Percentiles rank a stretch among this genome's conserved stretches.
Evolutionary conservation across 1,140 invertebrate species (phyloP).

Genomic region (Littorina saxatilis): DNA sequence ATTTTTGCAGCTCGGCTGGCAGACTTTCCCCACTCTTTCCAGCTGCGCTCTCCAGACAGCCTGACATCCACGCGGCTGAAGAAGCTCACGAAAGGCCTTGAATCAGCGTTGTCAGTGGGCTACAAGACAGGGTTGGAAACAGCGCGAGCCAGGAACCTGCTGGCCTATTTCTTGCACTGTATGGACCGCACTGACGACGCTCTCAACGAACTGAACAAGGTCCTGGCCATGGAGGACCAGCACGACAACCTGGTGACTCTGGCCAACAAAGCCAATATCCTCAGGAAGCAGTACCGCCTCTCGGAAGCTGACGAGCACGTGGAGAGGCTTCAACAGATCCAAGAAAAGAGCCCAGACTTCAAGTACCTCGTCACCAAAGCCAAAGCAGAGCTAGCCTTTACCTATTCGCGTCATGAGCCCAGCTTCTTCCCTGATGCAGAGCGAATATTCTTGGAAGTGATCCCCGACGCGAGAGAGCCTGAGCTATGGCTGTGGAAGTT

Average conservation of each 20-base stretch:
- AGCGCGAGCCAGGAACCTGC: background rate
- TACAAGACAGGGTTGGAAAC: background rate
- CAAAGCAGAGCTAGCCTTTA: slow-evolving; percentile 33
- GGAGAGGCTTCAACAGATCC: background rate
- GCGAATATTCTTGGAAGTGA: background rate
- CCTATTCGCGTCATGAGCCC: slow-evolving; percentile 6
- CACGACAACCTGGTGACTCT: background rate
- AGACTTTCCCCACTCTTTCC: slow-evolving; percentile 21
- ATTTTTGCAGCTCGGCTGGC: background rate
- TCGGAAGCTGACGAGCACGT: background rate
- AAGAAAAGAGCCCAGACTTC: background rate
- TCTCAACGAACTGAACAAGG: background rate
- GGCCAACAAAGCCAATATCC: slow-evolving; percentile 9
- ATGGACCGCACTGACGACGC: background rate
- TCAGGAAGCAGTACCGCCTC: background rate
- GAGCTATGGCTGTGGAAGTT: slow-evolving; percentile 23
- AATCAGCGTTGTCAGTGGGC: background rate
- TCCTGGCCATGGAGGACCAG: background rate
- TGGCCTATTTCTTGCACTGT: background rate
- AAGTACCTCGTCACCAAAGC: background rate
- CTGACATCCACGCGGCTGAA: background rate
- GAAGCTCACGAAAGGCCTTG: background rate
- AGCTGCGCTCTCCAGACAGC: background rate
- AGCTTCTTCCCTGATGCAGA: background rate
- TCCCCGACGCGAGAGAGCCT: slow-evolving; percentile 14